phyloP scores from a whole-genome alignment of 92 coral and sea anemone species.

The Blastomussa wellsi region DNA sequence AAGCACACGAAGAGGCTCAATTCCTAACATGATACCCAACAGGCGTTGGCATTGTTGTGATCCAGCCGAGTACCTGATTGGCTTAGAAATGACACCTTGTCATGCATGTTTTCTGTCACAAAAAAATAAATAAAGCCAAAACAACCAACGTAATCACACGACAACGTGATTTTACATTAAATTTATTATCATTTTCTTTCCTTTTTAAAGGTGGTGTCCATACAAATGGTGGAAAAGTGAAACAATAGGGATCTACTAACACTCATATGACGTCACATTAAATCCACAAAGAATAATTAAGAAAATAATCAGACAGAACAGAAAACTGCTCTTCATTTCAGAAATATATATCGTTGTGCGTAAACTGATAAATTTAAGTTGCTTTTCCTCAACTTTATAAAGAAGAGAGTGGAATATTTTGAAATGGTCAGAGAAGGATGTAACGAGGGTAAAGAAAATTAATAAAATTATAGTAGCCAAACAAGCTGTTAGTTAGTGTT shows the following conservation, averaged over 20 bases:
- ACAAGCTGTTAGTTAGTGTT: background rate
- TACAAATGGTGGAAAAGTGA: background rate
- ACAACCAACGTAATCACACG: background rate
- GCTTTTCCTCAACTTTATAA: constrained; percentile 5
- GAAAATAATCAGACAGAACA: background rate
- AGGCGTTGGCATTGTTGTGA: background rate
- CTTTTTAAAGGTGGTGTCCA: background rate
- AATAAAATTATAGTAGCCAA: constrained; percentile 13
- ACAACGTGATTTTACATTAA: background rate
- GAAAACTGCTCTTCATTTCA: background rate
- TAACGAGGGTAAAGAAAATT: constrained; percentile 7
- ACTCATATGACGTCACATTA: background rate
- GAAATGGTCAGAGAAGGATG: constrained; percentile 18
- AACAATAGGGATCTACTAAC: background rate
- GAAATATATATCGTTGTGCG: background rate
- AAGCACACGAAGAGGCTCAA: background rate
- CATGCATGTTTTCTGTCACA: background rate
- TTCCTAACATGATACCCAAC: background rate
- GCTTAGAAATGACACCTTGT: background rate
- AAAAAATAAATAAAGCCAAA: background rate
- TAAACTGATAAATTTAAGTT: background rate
- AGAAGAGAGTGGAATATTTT: constrained; percentile 35
- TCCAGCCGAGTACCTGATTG: background rate
- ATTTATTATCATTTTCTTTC: background rate
- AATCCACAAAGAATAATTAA: background rate